A percentile compares a stretch with the other conserved stretches of the same genome.
These are phyloP conservation scores for Pentamera pediparva DNA, from an alignment of 53 echinoderm and acorn worm genomes.

Conservation along the genomic window DNA sequence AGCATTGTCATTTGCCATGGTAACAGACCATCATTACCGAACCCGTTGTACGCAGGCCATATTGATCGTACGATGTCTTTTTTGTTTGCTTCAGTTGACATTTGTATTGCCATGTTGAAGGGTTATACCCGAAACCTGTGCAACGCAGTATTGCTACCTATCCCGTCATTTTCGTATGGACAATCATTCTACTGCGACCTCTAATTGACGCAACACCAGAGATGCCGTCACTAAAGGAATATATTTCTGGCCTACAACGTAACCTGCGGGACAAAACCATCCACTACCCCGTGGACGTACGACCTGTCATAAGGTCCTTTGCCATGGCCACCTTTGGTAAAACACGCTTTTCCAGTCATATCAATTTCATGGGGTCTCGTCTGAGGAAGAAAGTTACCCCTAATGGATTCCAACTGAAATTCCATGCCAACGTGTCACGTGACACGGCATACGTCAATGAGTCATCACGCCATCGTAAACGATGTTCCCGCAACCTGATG, in stretches of 20 bases:
- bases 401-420: neutral
- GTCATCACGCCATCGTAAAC: no score
- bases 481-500: neutral
- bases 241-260: neutral
- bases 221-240: neutral
- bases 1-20: no score
- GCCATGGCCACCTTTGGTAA: neutral
- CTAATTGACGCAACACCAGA: neutral
- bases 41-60: no score
- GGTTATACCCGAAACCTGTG: no score
- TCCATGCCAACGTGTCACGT: neutral
- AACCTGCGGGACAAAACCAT: no score
- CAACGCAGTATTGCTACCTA: neutral
- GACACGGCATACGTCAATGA: no score
- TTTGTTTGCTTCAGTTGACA: no score
- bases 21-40: no score
- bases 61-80: no score
- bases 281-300: neutral
- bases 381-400: neutral
- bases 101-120: no score
- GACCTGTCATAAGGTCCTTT: neutral
- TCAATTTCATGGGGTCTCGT: neutral
- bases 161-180: neutral
- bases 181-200: neutral
- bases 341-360: neutral